Base-by-base conservation (phyloP, 2,797 vertebrate genomes). In the Eulemur mongoz region DNA sequence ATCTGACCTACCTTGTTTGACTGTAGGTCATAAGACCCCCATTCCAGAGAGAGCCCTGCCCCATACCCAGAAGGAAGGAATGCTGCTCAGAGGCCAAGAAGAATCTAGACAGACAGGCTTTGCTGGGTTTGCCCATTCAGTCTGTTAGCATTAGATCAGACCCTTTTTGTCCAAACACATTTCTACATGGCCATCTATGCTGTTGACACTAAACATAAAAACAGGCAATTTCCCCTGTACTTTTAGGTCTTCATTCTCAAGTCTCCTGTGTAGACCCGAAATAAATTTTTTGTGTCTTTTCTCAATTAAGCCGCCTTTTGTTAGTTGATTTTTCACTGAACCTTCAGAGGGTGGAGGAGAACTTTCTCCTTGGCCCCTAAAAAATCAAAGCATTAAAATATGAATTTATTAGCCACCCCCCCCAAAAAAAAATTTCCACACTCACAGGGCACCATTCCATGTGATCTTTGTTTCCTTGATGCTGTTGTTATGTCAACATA, bases 351-450 rank as follows among this genome's bases (percentile, higher is more conserved):
- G 63, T 65, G 3, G 32, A 65, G 32, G 63, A 32, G 32, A n/a
- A n/a, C 7, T n/a, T 65, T n/a, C 7, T 65, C 32, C 32, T 65
- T 18, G 6, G 32, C 7, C 32, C 32, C 61, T 65, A 65, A 32
- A 65, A 65, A 83, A 89, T 27, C 32, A 80, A 67, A 84, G 7
- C 7, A 67, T 67, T 67, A 35, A 92, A 70, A 82, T 95, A 79
- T 27, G 3, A 81, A 72, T 48, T 4, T 43, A 90, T 50, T 54
- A 85, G 27, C 70, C 11, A 38, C 61, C 45, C 5, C 2, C 10
- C 10, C 54, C 20, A 7, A 3, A 57, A 57, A 61, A 73, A 57
- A 25, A 87, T n/a, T 78, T 76, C 40, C 10, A 73, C 5, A 5
- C 2, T 13, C 25, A 67, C 9, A 27, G 22, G 0, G 4, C 2